These are phyloP conservation scores for Plestiodon gilberti DNA, from an alignment of 2,113 vertebrate genomes.

Conservation along the genomic window DNA sequence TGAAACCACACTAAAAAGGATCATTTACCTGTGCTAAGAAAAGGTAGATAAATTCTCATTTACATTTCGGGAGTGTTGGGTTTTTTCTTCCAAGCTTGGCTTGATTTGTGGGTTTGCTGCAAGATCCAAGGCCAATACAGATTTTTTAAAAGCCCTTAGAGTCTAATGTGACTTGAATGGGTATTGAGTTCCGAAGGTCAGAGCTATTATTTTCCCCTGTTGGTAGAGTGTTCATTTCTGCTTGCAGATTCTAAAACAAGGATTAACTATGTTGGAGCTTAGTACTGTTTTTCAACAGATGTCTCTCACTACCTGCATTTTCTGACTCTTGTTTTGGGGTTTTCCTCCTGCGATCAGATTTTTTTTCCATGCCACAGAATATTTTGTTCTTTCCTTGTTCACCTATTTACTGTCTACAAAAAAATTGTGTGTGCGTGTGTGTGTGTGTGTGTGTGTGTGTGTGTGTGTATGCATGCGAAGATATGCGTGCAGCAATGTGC, in stretches of 20 bases:
- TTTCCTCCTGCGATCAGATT: background rate
- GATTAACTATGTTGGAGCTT: background rate
- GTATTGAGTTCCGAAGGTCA: background rate
- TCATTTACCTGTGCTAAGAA: background rate
- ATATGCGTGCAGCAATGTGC: too few relatives aligned
- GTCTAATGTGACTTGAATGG: background rate
- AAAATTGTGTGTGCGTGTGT: too few relatives aligned
- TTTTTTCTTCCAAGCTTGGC: background rate
- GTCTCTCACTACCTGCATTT: background rate
- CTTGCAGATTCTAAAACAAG: background rate
- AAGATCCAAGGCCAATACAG: background rate
- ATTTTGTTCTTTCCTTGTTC: background rate
- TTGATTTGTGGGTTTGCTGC: background rate
- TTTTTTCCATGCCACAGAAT: background rate
- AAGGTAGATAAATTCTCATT: background rate
- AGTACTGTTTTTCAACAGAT: background rate
- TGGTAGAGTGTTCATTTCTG: background rate
- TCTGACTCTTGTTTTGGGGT: background rate
- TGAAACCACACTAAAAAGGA: background rate
- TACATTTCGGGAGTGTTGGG: background rate
- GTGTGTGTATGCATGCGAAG: too few relatives aligned
- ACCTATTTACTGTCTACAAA: too few relatives aligned
- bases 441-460: too few relatives aligned
- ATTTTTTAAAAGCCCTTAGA: background rate
- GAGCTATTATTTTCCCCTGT: background rate